Conservation (phyloP, 2,888 invertebrate species). For the Taphrorychus bicolor region DNA sequence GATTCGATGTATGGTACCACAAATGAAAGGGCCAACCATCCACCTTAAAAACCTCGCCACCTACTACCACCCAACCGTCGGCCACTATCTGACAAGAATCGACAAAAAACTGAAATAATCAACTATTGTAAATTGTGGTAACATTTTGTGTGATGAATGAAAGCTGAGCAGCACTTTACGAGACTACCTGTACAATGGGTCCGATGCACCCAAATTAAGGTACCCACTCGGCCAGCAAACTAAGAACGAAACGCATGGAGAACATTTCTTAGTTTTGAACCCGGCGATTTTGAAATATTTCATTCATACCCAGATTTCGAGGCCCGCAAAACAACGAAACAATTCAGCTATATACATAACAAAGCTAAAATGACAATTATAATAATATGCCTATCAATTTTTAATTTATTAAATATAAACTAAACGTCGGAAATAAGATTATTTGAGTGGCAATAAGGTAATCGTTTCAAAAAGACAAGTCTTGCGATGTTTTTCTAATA, state of each 20-base stretch:
- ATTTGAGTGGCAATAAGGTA: constrained; percentile 36
- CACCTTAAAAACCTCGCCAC: too few species aligned
- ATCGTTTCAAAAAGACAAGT: constrained; percentile 28
- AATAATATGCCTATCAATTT: constrained; percentile 30
- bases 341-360: constrained; percentile 40
- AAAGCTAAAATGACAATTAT: constrained; percentile 41
- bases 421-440: constrained; percentile 40
- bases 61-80: too few species aligned
- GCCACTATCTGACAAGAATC: too few species aligned
- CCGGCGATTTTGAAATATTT: not conserved
- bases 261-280: not conserved
- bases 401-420: constrained; percentile 38
- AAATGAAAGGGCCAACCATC: too few species aligned
- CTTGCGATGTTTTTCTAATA: constrained; percentile 2
- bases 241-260: not conserved
- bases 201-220: not conserved
- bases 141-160: too few species aligned
- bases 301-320: not conserved
- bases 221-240: not conserved
- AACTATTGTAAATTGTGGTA: too few species aligned
- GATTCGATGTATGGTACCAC: too few species aligned
- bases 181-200: too few species aligned
- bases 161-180: too few species aligned
- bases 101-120: too few species aligned
- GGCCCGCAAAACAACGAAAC: constrained; percentile 24